These are phyloP conservation scores for Drosophila triauraria DNA, from an alignment of 1,140 invertebrate genomes.

Conservation along the genomic window DNA sequence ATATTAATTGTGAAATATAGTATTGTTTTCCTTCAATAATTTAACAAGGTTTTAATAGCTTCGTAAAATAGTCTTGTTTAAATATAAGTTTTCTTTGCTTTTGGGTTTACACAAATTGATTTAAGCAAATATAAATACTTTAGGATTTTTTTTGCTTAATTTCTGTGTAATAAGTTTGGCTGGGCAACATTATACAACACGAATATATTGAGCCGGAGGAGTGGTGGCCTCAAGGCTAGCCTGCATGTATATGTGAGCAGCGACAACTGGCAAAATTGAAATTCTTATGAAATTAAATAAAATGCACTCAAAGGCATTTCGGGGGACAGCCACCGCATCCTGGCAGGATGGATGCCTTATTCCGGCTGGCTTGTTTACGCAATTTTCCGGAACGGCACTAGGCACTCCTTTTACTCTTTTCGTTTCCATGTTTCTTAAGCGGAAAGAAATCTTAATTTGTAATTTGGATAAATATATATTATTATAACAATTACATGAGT, in stretches of 20 bases:
- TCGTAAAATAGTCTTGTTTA: too few species aligned
- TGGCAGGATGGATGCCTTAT: not conserved
- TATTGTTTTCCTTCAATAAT: too few species aligned
- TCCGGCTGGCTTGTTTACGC: conserved; percentile 17
- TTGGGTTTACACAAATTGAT: too few species aligned
- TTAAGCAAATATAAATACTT: too few species aligned
- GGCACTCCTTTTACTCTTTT: not conserved
- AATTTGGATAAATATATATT: conserved; percentile 1
- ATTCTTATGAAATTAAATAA: conserved; percentile 55
- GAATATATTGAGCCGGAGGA: conserved; percentile 7
- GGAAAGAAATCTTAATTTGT: conserved; percentile 17
- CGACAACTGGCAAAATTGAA: conserved; percentile 40
- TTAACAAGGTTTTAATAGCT: too few species aligned
- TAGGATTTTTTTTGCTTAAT: not conserved
- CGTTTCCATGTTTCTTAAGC: not conserved
- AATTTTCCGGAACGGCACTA: conserved; percentile 11
- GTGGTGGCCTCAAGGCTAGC: not conserved
- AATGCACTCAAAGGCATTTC: conserved; percentile 54
- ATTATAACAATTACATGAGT: too few species aligned
- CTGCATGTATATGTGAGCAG: conserved; percentile 13
- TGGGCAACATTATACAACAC: conserved; percentile 9
- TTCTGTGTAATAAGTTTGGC: not conserved
- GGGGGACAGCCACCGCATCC: not conserved
- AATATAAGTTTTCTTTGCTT: too few species aligned
- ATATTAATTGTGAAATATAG: too few species aligned